Evolutionary conservation across 2,888 invertebrate species (phyloP).

Genomic region (Synergus itoensis): DNA sequence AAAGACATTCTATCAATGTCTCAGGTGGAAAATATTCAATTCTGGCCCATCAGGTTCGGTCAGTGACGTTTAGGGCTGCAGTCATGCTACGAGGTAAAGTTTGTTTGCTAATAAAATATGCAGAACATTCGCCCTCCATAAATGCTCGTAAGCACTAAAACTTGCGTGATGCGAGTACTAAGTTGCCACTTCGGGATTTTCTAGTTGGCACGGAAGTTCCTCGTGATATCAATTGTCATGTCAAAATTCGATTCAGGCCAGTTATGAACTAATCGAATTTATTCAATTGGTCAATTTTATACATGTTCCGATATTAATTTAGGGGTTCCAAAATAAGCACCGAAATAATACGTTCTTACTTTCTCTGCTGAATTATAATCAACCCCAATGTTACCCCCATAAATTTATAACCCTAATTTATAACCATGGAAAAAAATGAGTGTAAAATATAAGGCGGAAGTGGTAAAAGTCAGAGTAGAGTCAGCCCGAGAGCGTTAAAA

Average conservation of each 20-base stretch:
- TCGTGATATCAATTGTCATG: constrained; percentile 19
- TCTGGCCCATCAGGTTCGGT: background rate
- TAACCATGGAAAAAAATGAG: background rate
- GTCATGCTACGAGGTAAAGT: constrained; percentile 64
- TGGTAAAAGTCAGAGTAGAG: background rate
- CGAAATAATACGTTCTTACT: no score
- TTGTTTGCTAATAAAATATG: constrained; percentile 77
- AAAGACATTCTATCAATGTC: background rate
- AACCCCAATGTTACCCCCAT: background rate
- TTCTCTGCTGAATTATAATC: no score
- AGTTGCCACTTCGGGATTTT: constrained; percentile 67
- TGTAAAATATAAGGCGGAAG: background rate
- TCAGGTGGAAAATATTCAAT: background rate
- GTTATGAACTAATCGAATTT: background rate
- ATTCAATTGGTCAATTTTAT: background rate
- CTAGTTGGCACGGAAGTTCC: constrained; percentile 51
- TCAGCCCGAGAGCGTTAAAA: background rate
- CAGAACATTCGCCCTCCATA: constrained; percentile 72
- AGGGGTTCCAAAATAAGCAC: background rate
- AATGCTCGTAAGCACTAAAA: constrained; percentile 69
- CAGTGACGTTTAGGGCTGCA: constrained; percentile 41
- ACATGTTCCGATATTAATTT: background rate
- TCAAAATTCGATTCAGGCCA: constrained; percentile 1
- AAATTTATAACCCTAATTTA: background rate
- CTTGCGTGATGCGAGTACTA: constrained; percentile 68